Evolutionary conservation across 2,797 vertebrate species (phyloP).

Genomic region (Hybognathus amarus): DNA sequence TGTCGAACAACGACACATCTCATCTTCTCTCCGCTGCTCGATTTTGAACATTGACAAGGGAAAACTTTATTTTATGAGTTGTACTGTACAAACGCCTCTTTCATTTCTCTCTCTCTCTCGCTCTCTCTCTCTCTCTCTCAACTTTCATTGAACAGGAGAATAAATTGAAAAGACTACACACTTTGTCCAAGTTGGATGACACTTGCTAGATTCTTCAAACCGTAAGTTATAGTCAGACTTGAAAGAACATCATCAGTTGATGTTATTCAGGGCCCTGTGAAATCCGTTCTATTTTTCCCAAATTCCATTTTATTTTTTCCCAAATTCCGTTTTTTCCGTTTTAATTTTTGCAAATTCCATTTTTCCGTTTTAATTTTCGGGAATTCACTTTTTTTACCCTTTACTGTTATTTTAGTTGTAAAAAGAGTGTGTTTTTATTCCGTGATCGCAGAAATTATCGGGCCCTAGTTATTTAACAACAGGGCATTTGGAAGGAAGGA

Average conservation of each 20-base stretch:
- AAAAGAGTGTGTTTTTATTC: too few relatives aligned
- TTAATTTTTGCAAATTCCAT: too few relatives aligned
- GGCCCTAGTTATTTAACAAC: too few relatives aligned
- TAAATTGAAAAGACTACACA: conserved; percentile 55
- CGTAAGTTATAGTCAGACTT: conserved; percentile 66
- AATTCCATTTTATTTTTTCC: too few relatives aligned
- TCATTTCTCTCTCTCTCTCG: neutral
- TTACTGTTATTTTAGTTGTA: too few relatives aligned
- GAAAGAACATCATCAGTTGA: neutral
- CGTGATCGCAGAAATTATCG: too few relatives aligned
- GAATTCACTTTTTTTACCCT: too few relatives aligned
- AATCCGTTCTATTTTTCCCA: too few relatives aligned
- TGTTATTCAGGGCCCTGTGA: too few relatives aligned
- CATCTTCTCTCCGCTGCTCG: neutral
- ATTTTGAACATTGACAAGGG: neutral
- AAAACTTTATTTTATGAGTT: neutral
- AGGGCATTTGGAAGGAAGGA: neutral
- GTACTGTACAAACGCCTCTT: conserved; percentile 27
- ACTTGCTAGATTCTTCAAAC: conserved; percentile 73
- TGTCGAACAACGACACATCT: conserved; percentile 14
- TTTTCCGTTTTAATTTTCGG: too few relatives aligned
- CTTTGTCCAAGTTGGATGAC: conserved; percentile 67
- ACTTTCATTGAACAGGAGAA: conserved; percentile 63
- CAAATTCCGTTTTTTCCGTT: too few relatives aligned
- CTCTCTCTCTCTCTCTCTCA: neutral